These are phyloP conservation scores for Lamproptera curius DNA, from an alignment of 2,888 invertebrate genomes.

Conservation along the genomic window DNA sequence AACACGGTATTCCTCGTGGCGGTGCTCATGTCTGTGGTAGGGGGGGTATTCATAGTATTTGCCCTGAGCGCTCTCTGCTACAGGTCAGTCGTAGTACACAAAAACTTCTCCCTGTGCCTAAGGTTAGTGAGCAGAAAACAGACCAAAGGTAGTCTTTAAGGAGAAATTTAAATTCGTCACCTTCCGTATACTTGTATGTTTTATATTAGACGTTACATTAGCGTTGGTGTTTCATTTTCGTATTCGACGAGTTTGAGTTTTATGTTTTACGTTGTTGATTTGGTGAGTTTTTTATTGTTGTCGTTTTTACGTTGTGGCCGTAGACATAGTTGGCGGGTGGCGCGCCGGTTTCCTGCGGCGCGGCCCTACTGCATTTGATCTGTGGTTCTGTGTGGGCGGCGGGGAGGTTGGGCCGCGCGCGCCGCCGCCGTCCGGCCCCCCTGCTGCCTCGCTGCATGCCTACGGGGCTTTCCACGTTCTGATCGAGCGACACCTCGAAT, in stretches of 20 bases:
- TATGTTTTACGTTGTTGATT: slow-evolving; percentile 46
- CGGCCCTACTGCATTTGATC: slow-evolving; percentile 71
- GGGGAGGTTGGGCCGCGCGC: slow-evolving; percentile 26
- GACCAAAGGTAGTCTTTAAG: slow-evolving; percentile 83
- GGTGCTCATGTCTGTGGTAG: slow-evolving; percentile 99
- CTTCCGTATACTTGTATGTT: slow-evolving; percentile 77
- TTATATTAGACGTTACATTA: slow-evolving; percentile 73
- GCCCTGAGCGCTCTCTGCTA: slow-evolving; percentile 99
- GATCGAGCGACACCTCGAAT: slow-evolving; percentile 70
- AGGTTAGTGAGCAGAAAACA: slow-evolving; percentile 97
- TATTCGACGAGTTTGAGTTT: slow-evolving; percentile 65
- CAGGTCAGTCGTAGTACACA: slow-evolving; percentile 99
- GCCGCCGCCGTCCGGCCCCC: slow-evolving; percentile 27
- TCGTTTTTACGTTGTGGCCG: slow-evolving; percentile 68
- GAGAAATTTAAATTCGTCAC: slow-evolving; percentile 78
- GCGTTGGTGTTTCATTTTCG: slow-evolving; percentile 74
- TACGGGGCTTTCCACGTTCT: slow-evolving; percentile 74
- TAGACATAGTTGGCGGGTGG: slow-evolving; percentile 73
- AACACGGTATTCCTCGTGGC: slow-evolving; percentile 98
- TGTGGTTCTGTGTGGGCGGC: slow-evolving; percentile 72
- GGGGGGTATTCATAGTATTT: slow-evolving; percentile 99
- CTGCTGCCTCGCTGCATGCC: slow-evolving; percentile 72
- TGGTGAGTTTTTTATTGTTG: slow-evolving; percentile 43
- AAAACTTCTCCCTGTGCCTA: slow-evolving; percentile 99
- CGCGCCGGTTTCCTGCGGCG: no score